Evolutionary conservation across 2,797 vertebrate genomes (phyloP), one percentile per base, ranked within the genome.

Genomic region (Gymnodraco acuticeps): DNA sequence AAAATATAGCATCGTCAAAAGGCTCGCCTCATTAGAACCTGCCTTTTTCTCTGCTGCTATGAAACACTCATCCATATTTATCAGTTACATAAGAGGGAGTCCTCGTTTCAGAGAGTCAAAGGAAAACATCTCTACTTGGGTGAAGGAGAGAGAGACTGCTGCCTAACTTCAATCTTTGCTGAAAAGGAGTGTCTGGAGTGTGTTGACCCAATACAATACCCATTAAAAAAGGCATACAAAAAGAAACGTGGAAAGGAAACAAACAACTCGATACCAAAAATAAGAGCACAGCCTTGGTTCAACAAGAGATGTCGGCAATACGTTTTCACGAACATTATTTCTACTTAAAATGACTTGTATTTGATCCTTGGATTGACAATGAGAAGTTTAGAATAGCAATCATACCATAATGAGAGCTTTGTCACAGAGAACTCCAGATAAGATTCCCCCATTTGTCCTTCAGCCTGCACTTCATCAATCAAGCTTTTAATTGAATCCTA

Each of bases 401-500:
- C 59, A 55, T 10, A 73, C 59, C 62, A 50, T 70, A 66, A 82
- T 48, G 52, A 70, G 52, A 83, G 66, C 61, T 72, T 75, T 58
- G 51, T 20, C 50, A 53, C 42, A 52, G 42, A 84, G 33, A 77
- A 67, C 70, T 78, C 55, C 45, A 78, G 81, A 91, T 87, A 86
- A 88, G 82, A 83, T 13, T 58, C 27, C 78, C 17, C 51, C 72
- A 63, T 80, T 83, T 86, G 85, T 88, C 79, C 82, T 88, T 84
- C 76, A 80, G 77, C 65, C 53, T 79, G 75, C 78, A 80, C 82
- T 83, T 90, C 84, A 88, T 92, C 83, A 88, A 86, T 89, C 85
- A 80, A 15, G 62, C 69, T 84, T 87, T 90, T 92, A 91, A 93
- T 87, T 92, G 75, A 88, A 90, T 86, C 70, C 88, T 90, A 88